Conservation (phyloP, 2,113 vertebrate species). For the Megaceryle maxima region DNA sequence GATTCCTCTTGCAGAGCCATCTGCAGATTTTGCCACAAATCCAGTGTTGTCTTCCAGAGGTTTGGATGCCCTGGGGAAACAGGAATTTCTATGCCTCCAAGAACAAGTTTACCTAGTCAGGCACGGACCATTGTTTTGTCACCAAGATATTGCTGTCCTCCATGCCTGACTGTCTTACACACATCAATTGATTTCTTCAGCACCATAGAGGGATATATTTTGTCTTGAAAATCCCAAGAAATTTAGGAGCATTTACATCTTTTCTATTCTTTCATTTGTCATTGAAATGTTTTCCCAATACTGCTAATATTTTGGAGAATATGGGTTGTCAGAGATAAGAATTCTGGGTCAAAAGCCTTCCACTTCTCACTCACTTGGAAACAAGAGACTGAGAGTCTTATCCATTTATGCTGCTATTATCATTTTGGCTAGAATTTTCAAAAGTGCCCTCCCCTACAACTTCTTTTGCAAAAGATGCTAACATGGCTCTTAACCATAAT, state of each 20-base stretch:
- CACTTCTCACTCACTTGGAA: not conserved
- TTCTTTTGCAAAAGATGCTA: not conserved
- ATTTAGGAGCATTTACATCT: not conserved
- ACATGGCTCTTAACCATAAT: not conserved
- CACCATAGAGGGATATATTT: not conserved
- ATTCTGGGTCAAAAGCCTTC: not conserved
- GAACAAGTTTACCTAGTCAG: not conserved
- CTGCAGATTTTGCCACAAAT: slow-evolving; percentile 15
- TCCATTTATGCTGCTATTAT: not conserved
- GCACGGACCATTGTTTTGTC: slow-evolving; percentile 9
- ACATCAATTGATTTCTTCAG: not conserved
- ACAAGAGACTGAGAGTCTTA: not conserved
- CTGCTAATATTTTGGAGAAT: not conserved
- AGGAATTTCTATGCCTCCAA: slow-evolving; percentile 16
- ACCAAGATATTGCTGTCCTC: slow-evolving; percentile 3
- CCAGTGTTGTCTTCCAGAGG: not conserved
- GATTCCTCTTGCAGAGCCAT: not conserved
- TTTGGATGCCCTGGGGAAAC: not conserved
- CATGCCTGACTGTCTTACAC: not conserved
- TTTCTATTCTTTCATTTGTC: not conserved
- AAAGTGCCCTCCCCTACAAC: not conserved
- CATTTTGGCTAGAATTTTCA: not conserved
- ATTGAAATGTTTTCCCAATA: not conserved
- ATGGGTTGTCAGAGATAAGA: not conserved
- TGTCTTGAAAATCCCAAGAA: not conserved